phyloP scores from a whole-genome alignment of 2,888 invertebrate genomes.

The Ormyrus pomaceus region DNA sequence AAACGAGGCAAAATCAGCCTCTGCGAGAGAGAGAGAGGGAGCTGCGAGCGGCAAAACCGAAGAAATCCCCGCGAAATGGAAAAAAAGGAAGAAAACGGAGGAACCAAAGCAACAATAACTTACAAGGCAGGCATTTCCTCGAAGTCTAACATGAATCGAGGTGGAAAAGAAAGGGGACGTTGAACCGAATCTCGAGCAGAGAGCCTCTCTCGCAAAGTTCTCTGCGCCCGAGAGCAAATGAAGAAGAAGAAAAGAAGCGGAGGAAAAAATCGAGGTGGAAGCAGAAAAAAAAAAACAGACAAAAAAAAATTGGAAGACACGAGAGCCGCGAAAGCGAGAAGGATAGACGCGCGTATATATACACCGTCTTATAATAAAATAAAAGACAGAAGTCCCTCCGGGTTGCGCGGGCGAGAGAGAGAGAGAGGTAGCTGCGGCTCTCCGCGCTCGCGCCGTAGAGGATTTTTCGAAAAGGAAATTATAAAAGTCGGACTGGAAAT shows the following conservation, averaged over 20 bases:
- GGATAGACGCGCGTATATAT: slow-evolving; percentile 49
- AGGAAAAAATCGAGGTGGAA: slow-evolving; percentile 19
- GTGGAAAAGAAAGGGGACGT: slow-evolving; percentile 52
- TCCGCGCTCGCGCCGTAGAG: slow-evolving; percentile 24
- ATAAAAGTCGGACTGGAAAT: slow-evolving; percentile 72
- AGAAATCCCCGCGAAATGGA: not conserved
- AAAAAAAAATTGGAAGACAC: slow-evolving; percentile 51
- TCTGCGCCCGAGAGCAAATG: slow-evolving; percentile 36
- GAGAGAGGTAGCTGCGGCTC: not conserved
- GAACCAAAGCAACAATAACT: slow-evolving; percentile 53
- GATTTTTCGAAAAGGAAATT: slow-evolving; percentile 71
- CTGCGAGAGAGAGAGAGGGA: not conserved
- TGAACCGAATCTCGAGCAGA: slow-evolving; percentile 34
- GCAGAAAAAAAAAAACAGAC: not conserved
- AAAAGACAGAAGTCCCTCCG: slow-evolving; percentile 50
- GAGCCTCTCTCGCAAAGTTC: not conserved
- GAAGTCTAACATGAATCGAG: slow-evolving; percentile 56
- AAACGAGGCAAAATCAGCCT: slow-evolving; percentile 38
- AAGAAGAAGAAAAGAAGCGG: slow-evolving; percentile 54
- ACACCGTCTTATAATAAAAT: slow-evolving; percentile 42
- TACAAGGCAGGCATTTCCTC: slow-evolving; percentile 49
- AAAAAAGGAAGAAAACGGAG: not conserved
- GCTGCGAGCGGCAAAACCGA: too few relatives aligned
- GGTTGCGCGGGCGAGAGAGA: too few relatives aligned
- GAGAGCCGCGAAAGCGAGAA: slow-evolving; percentile 48